Evolutionary conservation across 2,797 vertebrate species (phyloP).

Genomic region (Anolis apletophallus): DNA sequence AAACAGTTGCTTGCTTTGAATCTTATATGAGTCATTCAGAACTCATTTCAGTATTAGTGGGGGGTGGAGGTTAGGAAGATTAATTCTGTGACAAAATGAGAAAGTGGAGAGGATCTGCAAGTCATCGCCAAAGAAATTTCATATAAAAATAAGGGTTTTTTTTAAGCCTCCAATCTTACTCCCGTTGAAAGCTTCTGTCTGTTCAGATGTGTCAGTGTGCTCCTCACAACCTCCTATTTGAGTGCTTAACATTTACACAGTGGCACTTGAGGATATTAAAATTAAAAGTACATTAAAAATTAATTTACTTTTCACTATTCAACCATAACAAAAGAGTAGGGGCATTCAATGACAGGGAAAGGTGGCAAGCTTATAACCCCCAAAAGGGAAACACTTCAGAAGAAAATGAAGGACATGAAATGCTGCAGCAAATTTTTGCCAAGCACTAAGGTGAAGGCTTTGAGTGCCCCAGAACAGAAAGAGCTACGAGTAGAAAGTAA

Average conservation of each 20-base stretch:
- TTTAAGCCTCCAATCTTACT: not conserved
- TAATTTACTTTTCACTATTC: slow-evolving; percentile 38
- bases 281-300: slow-evolving; percentile 49
- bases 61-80: not conserved
- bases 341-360: slow-evolving; percentile 27
- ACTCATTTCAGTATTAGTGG: not conserved
- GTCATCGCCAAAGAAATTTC: not conserved
- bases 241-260: slow-evolving; percentile 44
- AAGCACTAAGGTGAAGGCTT: not conserved
- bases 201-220: not conserved
- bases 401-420: not conserved
- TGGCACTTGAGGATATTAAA: slow-evolving; percentile 38
- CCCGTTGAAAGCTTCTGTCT: slow-evolving; percentile 12
- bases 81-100: slow-evolving; percentile 13
- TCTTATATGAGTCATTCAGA: not conserved
- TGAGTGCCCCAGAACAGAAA: not conserved
- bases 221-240: slow-evolving; percentile 9
- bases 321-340: slow-evolving; percentile 31
- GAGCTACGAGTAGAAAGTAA: too few species aligned
- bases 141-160: not conserved
- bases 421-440: not conserved
- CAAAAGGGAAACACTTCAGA: not conserved
- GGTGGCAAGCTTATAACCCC: slow-evolving; percentile 10
- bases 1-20: slow-evolving; percentile 13
- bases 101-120: not conserved